phyloP scores from a whole-genome alignment of 2,113 vertebrate species.

The Toxostoma redivivum region DNA sequence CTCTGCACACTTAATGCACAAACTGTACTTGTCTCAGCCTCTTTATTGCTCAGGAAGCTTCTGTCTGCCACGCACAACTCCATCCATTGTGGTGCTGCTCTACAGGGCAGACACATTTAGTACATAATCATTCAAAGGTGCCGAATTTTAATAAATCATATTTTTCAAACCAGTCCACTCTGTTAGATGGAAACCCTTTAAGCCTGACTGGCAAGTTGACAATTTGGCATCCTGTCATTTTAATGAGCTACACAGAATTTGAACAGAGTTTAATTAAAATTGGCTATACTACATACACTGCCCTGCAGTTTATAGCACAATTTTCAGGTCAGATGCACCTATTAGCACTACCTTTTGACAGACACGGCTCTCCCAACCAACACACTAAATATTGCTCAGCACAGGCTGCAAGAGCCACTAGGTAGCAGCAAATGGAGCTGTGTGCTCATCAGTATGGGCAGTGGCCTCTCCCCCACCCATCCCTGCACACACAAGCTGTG shows the following conservation, averaged over 20 bases:
- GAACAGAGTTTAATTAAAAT: slow-evolving; percentile 27
- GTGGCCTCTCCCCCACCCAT: neutral
- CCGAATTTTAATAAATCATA: neutral
- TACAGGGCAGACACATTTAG: neutral
- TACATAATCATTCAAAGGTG: neutral
- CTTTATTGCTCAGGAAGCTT: neutral
- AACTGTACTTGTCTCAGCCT: neutral
- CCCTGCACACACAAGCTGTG: neutral
- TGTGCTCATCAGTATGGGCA: neutral
- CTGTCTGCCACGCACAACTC: neutral
- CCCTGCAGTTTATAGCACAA: neutral
- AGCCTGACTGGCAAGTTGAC: neutral
- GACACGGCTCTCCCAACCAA: neutral
- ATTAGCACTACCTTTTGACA: neutral
- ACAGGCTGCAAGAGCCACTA: neutral
- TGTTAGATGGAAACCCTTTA: neutral
- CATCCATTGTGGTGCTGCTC: neutral
- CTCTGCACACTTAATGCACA: neutral
- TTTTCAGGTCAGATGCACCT: neutral
- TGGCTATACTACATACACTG: neutral
- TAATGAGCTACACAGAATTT: neutral
- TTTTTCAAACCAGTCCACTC: neutral
- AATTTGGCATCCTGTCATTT: neutral
- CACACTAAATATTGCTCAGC: neutral
- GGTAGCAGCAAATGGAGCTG: neutral